phyloP scores from a whole-genome alignment of 2,888 invertebrate species.

The Xestia sexstrigata region DNA sequence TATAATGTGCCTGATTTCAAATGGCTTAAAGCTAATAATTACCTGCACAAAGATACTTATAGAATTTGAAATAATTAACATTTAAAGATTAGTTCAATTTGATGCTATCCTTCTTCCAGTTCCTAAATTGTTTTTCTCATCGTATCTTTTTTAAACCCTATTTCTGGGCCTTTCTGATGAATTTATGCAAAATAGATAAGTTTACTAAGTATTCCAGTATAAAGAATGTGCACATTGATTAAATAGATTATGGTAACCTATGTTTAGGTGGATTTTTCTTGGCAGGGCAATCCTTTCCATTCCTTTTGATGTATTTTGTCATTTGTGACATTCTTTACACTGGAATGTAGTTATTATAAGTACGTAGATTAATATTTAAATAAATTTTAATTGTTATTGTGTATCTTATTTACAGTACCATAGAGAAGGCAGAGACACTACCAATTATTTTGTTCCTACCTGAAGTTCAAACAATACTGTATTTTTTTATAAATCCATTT shows the following conservation, averaged over 20 bases:
- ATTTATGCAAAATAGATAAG: constrained; percentile 51
- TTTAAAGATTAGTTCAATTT: not conserved
- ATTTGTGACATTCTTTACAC: constrained; percentile 20
- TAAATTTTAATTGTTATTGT: constrained; percentile 16
- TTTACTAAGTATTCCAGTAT: constrained; percentile 10
- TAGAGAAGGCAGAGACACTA: constrained; percentile 61
- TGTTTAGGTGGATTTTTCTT: not conserved
- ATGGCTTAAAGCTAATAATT: not conserved
- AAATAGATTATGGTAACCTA: not conserved
- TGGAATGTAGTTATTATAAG: constrained; percentile 31
- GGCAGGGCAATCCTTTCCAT: not conserved
- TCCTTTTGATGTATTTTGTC: not conserved
- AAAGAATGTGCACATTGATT: constrained; percentile 8
- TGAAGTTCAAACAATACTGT: constrained; percentile 16
- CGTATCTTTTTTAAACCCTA: constrained; percentile 1
- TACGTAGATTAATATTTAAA: constrained; percentile 27
- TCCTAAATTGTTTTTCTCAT: constrained; percentile 20
- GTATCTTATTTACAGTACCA: constrained; percentile 22
- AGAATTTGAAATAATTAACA: not conserved
- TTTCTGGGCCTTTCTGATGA: constrained; percentile 44
- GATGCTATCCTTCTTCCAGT: constrained; percentile 15
- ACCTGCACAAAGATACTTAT: not conserved
- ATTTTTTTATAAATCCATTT: constrained; percentile 73
- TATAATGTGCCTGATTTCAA: not conserved
- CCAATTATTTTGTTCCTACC: constrained; percentile 56